Evolutionary conservation across 1,140 invertebrate species (phyloP).

Genomic region (Pentalonia nigronervosa): DNA sequence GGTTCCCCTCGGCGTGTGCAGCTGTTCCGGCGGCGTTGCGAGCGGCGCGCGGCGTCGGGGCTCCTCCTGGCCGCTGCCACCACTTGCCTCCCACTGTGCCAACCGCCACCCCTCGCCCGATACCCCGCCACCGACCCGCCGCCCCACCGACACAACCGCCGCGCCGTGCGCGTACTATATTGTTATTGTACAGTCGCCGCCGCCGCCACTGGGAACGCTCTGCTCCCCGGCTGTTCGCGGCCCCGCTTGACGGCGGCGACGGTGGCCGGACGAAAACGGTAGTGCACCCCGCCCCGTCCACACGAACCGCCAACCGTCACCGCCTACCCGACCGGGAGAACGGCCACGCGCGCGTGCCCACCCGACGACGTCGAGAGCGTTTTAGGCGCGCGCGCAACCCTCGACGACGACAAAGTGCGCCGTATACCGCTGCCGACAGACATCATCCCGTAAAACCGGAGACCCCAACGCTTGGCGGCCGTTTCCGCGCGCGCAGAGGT

Average conservation of each 20-base stretch:
- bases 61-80: background rate
- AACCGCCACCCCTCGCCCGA: background rate
- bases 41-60: background rate
- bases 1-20: conserved; percentile 56
- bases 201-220: conserved; percentile 21
- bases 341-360: conserved; percentile 20
- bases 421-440: background rate
- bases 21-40: conserved; percentile 49
- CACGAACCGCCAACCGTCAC: no score
- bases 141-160: background rate
- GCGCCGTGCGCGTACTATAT: background rate
- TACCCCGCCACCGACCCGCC: background rate
- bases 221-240: background rate
- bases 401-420: background rate
- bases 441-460: background rate
- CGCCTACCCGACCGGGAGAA: background rate
- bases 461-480: background rate
- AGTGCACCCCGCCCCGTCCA: background rate
- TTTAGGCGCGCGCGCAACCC: background rate
- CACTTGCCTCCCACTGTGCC: background rate
- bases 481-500: background rate
- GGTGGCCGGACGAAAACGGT: background rate
- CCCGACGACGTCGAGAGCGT: background rate
- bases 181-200: background rate
- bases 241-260: background rate